Conservation (phyloP, 2,888 invertebrate species). For the Hyalella azteca region DNA sequence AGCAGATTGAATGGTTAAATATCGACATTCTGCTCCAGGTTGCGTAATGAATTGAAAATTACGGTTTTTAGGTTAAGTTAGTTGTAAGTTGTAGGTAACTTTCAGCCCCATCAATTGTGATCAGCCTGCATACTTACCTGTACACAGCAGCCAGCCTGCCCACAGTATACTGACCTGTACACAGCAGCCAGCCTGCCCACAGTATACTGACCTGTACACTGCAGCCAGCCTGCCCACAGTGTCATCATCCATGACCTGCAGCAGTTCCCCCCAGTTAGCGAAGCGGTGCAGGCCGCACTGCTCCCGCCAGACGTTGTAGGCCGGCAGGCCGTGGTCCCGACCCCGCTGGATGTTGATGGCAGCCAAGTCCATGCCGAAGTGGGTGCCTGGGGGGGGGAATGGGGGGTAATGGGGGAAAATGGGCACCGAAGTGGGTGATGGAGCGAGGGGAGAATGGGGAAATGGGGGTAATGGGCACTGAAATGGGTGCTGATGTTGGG, state of each 20-base stretch:
- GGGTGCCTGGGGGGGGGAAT: slow-evolving; percentile 38
- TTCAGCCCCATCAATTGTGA: too few relatives aligned
- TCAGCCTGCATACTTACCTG: slow-evolving; percentile 59
- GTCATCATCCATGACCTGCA: slow-evolving; percentile 59
- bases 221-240: slow-evolving; percentile 58
- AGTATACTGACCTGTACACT: slow-evolving; percentile 59
- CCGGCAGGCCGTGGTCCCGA: slow-evolving; percentile 61
- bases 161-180: slow-evolving; percentile 59
- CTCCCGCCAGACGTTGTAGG: slow-evolving; percentile 61
- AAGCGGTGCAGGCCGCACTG: slow-evolving; percentile 60
- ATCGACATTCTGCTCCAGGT: too few relatives aligned
- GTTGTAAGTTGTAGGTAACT: too few relatives aligned
- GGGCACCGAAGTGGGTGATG: neutral
- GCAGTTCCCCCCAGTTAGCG: slow-evolving; percentile 59
- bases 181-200: slow-evolving; percentile 58
- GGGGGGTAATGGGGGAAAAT: neutral
- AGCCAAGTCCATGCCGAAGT: slow-evolving; percentile 61
- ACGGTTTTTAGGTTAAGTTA: too few relatives aligned
- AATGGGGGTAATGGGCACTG: neutral
- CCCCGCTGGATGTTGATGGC: slow-evolving; percentile 61
- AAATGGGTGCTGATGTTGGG: neutral
- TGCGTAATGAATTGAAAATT: too few relatives aligned
- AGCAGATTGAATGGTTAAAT: too few relatives aligned
- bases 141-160: slow-evolving; percentile 58
- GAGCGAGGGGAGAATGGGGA: neutral